Conservation (phyloP, 1,140 invertebrate genomes). For the Drosophila santomea region DNA sequence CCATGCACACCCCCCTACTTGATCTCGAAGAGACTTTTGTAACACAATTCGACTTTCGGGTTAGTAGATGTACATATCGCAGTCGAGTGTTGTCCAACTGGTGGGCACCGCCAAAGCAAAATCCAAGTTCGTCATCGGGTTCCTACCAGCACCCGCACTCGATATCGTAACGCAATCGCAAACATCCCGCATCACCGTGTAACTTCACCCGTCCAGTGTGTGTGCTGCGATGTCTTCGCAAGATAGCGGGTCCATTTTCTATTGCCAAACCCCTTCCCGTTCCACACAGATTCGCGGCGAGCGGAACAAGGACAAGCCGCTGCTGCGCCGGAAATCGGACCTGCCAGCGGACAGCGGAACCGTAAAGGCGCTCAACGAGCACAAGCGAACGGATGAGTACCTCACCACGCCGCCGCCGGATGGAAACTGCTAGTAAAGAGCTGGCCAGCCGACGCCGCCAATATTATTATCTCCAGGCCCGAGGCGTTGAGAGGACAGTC, state of each 20-base stretch:
- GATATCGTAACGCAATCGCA: conserved; percentile 26
- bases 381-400: conserved; percentile 95
- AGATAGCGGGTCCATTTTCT: conserved; percentile 29
- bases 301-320: conserved; percentile 92
- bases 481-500: background rate
- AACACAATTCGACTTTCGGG: background rate
- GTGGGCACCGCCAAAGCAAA: conserved; percentile 4
- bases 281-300: conserved; percentile 73
- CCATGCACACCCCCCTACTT: background rate
- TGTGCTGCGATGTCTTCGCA: conserved; percentile 15
- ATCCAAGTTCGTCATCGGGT: background rate
- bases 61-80: conserved; percentile 13
- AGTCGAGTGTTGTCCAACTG: conserved; percentile 9
- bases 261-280: conserved; percentile 55
- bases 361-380: conserved; percentile 94
- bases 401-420: conserved; percentile 91
- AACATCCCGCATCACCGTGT: conserved; percentile 15
- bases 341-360: conserved; percentile 96
- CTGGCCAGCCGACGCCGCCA: background rate
- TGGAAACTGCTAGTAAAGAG: conserved; percentile 63
- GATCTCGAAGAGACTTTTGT: conserved; percentile 3
- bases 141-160: conserved; percentile 11
- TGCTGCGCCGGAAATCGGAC: conserved; percentile 97
- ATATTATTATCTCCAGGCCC: background rate
- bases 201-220: conserved; percentile 20